Evolutionary conservation across 2,888 invertebrate species (phyloP).

Genomic region (Mesochorus sp.): DNA sequence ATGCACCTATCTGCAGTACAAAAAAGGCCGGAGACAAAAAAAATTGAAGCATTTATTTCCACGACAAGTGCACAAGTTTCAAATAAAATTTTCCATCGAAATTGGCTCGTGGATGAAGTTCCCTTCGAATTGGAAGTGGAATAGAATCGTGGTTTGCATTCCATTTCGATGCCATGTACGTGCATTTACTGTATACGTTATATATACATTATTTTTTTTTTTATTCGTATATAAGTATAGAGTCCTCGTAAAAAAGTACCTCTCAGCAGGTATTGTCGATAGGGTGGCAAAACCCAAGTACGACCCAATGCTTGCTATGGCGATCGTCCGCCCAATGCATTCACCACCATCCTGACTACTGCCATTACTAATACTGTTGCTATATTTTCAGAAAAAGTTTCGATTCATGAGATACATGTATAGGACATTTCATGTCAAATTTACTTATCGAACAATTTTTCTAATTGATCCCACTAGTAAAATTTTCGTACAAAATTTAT

Average conservation of each 20-base stretch:
- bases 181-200: neutral
- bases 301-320: slow-evolving; percentile 1
- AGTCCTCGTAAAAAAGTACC: slow-evolving; percentile 35
- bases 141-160: slow-evolving; percentile 45
- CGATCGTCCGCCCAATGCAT: neutral
- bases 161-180: slow-evolving; percentile 13
- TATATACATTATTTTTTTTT: no score
- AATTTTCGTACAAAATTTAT: no score
- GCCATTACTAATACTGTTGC: neutral
- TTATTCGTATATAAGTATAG: slow-evolving; percentile 7
- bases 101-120: slow-evolving; percentile 10
- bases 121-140: slow-evolving; percentile 34
- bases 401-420: neutral
- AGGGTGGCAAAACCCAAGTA: slow-evolving; percentile 21
- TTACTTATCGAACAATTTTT: no score
- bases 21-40: neutral
- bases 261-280: slow-evolving; percentile 45
- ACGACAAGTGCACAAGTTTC: slow-evolving; percentile 3
- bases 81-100: slow-evolving; percentile 32
- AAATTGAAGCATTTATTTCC: slow-evolving; percentile 4
- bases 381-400: neutral
- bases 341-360: neutral
- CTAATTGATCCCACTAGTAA: no score
- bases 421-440: no score
- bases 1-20: no score